Base-by-base conservation (phyloP, 2,888 invertebrate genomes). In the Melinopterus prodromus region DNA sequence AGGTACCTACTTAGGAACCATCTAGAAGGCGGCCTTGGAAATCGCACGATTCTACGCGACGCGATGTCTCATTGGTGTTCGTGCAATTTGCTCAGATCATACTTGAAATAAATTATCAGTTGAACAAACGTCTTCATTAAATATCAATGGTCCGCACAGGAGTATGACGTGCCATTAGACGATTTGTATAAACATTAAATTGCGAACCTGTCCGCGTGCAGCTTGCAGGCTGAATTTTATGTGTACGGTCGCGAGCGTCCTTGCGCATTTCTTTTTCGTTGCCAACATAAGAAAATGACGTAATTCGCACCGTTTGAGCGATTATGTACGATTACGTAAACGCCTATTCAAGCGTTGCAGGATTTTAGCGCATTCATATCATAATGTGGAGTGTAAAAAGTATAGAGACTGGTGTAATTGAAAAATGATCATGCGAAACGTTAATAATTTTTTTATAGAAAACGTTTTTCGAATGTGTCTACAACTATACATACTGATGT, bases 301-400 rank as follows among this genome's bases (percentile, higher is more conserved):
- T 53, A 53, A 53, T 12, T 26, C 53, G 2, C 7, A 53, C 53
- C 7, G 7, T 53, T 12, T 53, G 9, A 53, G 53, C 53, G 53
- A 53, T 53, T 53, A 53, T 53, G 53, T 53, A 53, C 53, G 53
- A 53, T 53, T 53, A 53, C 53, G 53, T 53, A 53, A 53, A 53
- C 9, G 53, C 12, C 53, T 53, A 9, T 53, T 53, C 53, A 53
- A 53, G 7, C 53, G 7, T 12, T 53, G 53, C 7, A 9, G 5
- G 9, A 53, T 53, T 53, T 53, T 53, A 12, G 5, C 53, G 53
- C 5, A 53, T 53, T 53, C 53, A 53, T 53, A 53, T 53, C 5
- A 53, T 53, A 53, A 9, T 53, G 53, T 12, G 53, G 12, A 53
- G 7, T 9, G 7, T 9, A 53, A 53, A 53, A 53, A 12, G 5